Base-by-base conservation (phyloP, 2,797 vertebrate species). In the Falco columbarius region DNA sequence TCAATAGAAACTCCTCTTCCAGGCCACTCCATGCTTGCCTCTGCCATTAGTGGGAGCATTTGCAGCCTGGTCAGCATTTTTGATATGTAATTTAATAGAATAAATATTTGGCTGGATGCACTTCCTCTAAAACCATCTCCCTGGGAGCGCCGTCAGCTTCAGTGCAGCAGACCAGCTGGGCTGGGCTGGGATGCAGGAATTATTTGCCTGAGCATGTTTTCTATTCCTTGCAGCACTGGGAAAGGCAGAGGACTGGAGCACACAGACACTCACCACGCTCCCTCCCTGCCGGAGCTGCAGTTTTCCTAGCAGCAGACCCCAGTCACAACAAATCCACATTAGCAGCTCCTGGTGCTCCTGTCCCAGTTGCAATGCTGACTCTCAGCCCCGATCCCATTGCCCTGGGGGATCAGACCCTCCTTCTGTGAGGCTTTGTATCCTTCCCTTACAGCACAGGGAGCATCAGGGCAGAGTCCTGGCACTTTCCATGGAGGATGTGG, bases 91-190 rank as follows among this genome's bases (percentile, higher is more conserved):
- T 97, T 97, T 93, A 95, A 94, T 62, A 81, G 89, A 95, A 95
- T 95, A 96, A 96, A 96, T 97, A 94, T 93, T 94, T 97, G 95
- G 94, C 96, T 93, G 81, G 74, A 62, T 89, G 68, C 3, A 4
- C 58, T 95, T 96, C 95, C 92, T 88, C 90, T 86, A 83, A 93
- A 92, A 89, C 36, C 92, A 93, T 93, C 88, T 95, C 51, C 51
- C 52, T 76, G 55, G 81, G 75, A 85, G 8, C 1, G 62, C 51
- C 14, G 0, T 87, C 81, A 2, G 72, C 90, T 80, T 95, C 0
- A 0, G 77, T 73, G 73, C 84, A 89, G 89, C 83, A 79, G 51
- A 90, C 46, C 92, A 94, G 90, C 90, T 94, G 94, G 66, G 44
- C 59, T 76, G 81, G 65, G 72, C 68, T 84, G 80, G 47, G 68